phyloP scores from a whole-genome alignment of 2,888 invertebrate species.

The Trissonchulus sp. region DNA sequence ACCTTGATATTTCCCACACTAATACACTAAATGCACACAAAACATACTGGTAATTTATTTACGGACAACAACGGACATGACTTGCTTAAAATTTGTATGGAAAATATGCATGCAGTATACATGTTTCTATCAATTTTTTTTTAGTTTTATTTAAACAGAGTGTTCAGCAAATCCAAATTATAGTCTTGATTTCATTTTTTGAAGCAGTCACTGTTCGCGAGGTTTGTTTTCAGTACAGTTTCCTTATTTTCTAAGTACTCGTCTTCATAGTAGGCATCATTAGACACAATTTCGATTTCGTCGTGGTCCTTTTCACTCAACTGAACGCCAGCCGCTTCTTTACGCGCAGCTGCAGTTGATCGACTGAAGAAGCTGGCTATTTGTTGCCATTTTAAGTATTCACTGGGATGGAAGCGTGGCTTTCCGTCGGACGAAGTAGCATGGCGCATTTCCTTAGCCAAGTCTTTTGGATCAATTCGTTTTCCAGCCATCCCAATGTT shows the following conservation, averaged over 20 bases:
- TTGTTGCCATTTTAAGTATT: neutral
- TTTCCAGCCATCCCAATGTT: neutral
- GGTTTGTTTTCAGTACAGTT: neutral
- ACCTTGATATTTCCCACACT: no score
- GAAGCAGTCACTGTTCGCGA: neutral
- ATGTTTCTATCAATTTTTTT: no score
- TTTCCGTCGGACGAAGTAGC: neutral
- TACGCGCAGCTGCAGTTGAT: neutral
- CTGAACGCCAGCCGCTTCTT: neutral
- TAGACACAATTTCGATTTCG: no score
- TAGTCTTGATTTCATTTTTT: neutral
- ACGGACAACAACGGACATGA: no score
- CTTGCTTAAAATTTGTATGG: no score
- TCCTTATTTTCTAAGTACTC: neutral
- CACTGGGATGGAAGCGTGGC: neutral
- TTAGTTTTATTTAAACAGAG: no score
- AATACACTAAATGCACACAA: no score
- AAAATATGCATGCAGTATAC: no score
- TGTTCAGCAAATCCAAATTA: no score
- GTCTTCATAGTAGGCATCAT: no score
- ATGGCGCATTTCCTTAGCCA: neutral
- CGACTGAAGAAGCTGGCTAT: neutral
- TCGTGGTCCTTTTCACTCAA: neutral
- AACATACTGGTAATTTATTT: no score
- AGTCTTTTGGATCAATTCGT: neutral